phyloP scores from a whole-genome alignment of 2,797 vertebrate genomes.

The Sphaeramia orbicularis region DNA sequence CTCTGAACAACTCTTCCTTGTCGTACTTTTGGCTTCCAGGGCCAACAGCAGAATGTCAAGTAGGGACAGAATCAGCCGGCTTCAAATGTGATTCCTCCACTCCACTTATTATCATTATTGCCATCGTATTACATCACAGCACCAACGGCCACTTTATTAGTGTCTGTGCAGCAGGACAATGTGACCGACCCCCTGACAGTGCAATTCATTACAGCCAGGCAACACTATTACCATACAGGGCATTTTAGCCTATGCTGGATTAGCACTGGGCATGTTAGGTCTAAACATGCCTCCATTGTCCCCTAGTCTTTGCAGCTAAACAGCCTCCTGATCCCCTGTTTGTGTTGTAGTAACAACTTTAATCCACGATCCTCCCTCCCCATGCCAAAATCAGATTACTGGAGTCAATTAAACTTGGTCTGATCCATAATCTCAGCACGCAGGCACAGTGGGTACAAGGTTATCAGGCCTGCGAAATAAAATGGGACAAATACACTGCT shows the following conservation, averaged over 20 bases:
- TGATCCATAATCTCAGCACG: slow-evolving; percentile 71
- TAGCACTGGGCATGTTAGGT: slow-evolving; percentile 64
- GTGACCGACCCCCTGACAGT: slow-evolving; percentile 49
- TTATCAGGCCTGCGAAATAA: slow-evolving; percentile 59
- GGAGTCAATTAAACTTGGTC: slow-evolving; percentile 75
- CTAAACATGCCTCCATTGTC: slow-evolving; percentile 67
- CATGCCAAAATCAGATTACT: slow-evolving; percentile 77
- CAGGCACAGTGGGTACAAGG: slow-evolving; percentile 57
- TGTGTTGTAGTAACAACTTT: slow-evolving; percentile 76
- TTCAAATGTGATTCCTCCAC: slow-evolving; percentile 58
- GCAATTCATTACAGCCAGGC: slow-evolving; percentile 67
- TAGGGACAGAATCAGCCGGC: slow-evolving; percentile 37
- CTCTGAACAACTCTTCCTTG: slow-evolving; percentile 46
- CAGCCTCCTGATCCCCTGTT: slow-evolving; percentile 68
- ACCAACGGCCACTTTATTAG: slow-evolving; percentile 62
- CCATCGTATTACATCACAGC: slow-evolving; percentile 65
- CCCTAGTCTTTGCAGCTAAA: slow-evolving; percentile 54
- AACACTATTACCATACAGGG: slow-evolving; percentile 52
- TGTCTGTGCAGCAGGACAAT: slow-evolving; percentile 38
- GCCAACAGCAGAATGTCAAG: slow-evolving; percentile 45
- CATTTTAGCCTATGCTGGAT: slow-evolving; percentile 63
- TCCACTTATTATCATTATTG: slow-evolving; percentile 66
- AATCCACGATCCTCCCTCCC: slow-evolving; percentile 69
- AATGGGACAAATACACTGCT: slow-evolving; percentile 49
- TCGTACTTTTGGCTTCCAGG: slow-evolving; percentile 36